Evolutionary conservation across 1,140 invertebrate species (phyloP), one percentile per base, ranked within the genome.

Genomic region (Drosophila quadrilineata): DNA sequence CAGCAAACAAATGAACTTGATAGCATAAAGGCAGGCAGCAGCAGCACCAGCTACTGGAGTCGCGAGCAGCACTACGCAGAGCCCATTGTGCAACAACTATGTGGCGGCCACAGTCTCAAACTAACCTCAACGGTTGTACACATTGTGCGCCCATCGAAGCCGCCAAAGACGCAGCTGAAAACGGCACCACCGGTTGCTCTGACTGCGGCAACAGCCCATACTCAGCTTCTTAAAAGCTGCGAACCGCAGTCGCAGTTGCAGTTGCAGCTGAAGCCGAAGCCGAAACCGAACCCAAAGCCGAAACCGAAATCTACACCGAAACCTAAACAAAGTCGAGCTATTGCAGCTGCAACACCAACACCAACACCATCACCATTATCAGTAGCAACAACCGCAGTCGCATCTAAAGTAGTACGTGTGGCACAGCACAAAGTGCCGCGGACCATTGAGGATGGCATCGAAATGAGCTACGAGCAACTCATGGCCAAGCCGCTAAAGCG

Each of bases 381-480:
- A 21, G 28, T 31, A 24, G 8, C 21, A 19, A 4, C 50, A 5
- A 5, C 6, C 1, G 1, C 17, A 6, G 33, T 1, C 14, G 12
- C 0, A 26, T 46, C 46, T 5, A 71, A 65, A 56, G 86, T 84
- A 6, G 52, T 75, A 0, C 43, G 48, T 0, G 64, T 50, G 17
- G 21, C 35, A 0, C 79, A 84, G 41, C 79, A 84, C 22, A 86
- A 75, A 22, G 52, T 84, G 19, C 79, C 80, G 0, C 35, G 36
- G 1, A 84, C 80, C 4, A 67, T 79, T 6, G 80, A 84, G 10
- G 79, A 84, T 12, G 79, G 79, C 46, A 71, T 84, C 24, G 79
- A 84, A 10, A 63, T 79, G 16, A 84, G 79, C 56, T 84, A 84
- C 48, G 74, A 84, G 28, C 58, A 71, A 22, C 86, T 84, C 40